Percentiles rank a stretch among this genome's conserved stretches.
Conservation (phyloP, 2,113 vertebrate genomes). For the Alethe castanea region DNA sequence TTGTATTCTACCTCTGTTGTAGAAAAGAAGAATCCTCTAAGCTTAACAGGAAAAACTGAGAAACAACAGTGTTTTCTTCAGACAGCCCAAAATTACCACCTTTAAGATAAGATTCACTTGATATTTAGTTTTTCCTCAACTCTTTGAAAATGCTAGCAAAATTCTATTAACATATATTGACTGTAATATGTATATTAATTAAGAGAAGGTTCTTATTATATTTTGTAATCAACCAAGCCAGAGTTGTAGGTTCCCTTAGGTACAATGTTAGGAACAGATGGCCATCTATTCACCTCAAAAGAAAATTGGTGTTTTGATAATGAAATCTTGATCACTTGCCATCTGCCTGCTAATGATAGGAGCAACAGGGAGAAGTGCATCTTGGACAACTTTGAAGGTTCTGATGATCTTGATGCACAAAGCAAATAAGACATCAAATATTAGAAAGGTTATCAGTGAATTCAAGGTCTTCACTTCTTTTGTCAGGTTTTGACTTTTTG, state of each 20-base stretch:
- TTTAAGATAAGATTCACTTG: not conserved
- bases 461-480: not conserved
- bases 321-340: slow-evolving; percentile 61
- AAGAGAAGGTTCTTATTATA: not conserved
- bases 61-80: not conserved
- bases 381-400: not conserved
- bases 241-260: not conserved
- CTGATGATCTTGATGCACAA: not conserved
- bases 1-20: rapidly evolving
- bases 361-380: not conserved
- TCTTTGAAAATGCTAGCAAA: not conserved
- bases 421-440: not conserved
- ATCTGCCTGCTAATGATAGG: slow-evolving; percentile 53
- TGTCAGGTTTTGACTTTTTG: not conserved
- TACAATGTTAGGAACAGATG: slow-evolving; percentile 41
- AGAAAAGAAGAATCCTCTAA: not conserved
- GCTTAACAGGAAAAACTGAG: not conserved
- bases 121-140: not conserved
- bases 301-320: slow-evolving; percentile 57
- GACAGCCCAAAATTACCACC: not conserved
- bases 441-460: not conserved
- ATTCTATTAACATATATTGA: not conserved
- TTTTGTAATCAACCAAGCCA: not conserved
- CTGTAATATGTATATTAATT: not conserved
- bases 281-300: slow-evolving; percentile 49